Conservation (phyloP, 2,888 invertebrate genomes). For the Argyresthia albistria region DNA sequence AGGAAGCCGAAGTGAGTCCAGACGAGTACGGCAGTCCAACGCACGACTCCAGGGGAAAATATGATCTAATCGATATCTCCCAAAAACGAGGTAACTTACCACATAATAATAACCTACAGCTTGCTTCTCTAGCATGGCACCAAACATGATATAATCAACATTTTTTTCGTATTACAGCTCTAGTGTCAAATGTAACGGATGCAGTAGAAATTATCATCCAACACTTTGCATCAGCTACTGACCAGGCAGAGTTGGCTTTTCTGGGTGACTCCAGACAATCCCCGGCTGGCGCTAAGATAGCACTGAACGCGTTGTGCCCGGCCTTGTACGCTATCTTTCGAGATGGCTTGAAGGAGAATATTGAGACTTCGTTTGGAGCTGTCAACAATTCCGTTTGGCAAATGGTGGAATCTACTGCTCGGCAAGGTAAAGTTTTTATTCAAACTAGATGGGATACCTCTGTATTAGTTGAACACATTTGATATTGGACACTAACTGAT, state of each 20-base stretch:
- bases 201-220: constrained; percentile 83
- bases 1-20: constrained; percentile 75
- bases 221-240: constrained; percentile 78
- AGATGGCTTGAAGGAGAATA: constrained; percentile 85
- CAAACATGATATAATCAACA: not conserved
- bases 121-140: too few species aligned
- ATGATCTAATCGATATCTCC: constrained; percentile 66
- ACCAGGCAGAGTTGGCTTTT: constrained; percentile 72
- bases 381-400: constrained; percentile 92
- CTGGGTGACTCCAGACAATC: constrained; percentile 74
- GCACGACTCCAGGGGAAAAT: constrained; percentile 49
- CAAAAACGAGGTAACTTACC: constrained; percentile 71
- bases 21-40: constrained; percentile 72
- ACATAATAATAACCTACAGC: not conserved
- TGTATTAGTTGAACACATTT: too few species aligned
- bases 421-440: constrained; percentile 73
- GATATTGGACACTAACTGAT: not conserved
- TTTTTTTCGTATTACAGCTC: constrained; percentile 53
- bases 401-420: constrained; percentile 89
- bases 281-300: constrained; percentile 80
- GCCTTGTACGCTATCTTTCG: constrained; percentile 87
- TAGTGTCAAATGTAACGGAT: constrained; percentile 81
- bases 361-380: constrained; percentile 89
- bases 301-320: constrained; percentile 84
- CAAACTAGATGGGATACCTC: too few species aligned